Evolutionary conservation across 2,888 invertebrate species (phyloP).

Genomic region (Dicyrtoma fusca): DNA sequence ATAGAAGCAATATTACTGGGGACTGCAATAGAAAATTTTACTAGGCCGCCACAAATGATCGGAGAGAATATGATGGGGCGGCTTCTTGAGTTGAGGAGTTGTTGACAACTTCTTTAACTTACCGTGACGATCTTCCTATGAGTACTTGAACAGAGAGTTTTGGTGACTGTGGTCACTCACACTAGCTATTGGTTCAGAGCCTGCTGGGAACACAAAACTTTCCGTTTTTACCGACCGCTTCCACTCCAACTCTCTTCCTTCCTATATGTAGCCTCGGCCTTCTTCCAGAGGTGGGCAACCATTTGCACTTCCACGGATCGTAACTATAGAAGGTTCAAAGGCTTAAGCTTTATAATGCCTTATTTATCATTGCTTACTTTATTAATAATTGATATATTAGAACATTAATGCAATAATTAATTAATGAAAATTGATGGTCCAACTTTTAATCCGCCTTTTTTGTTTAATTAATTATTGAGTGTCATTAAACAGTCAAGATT

Average conservation of each 20-base stretch:
- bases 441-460: too few relatives aligned
- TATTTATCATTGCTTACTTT: too few relatives aligned
- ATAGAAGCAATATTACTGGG: constrained; percentile 35
- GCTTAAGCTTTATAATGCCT: too few relatives aligned
- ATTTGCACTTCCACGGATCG: too few relatives aligned
- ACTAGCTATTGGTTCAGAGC: constrained; percentile 15
- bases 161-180: constrained; percentile 30
- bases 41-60: constrained; percentile 40
- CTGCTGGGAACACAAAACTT: constrained; percentile 35
- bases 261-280: too few relatives aligned
- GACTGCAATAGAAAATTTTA: constrained; percentile 29
- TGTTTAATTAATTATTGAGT: too few relatives aligned
- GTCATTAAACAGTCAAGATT: too few relatives aligned
- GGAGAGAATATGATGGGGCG: constrained; percentile 20
- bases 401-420: too few relatives aligned
- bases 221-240: constrained; percentile 23
- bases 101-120: constrained; percentile 44
- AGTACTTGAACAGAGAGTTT: constrained; percentile 14
- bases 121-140: neutral
- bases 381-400: too few relatives aligned
- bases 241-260: neutral
- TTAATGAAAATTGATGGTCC: too few relatives aligned
- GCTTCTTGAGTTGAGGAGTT: constrained; percentile 22
- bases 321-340: too few relatives aligned
- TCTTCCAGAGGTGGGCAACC: too few relatives aligned